These are phyloP conservation scores for Phoenoteleia sp. DNA, from an alignment of 2,888 invertebrate genomes.

Conservation along the genomic window DNA sequence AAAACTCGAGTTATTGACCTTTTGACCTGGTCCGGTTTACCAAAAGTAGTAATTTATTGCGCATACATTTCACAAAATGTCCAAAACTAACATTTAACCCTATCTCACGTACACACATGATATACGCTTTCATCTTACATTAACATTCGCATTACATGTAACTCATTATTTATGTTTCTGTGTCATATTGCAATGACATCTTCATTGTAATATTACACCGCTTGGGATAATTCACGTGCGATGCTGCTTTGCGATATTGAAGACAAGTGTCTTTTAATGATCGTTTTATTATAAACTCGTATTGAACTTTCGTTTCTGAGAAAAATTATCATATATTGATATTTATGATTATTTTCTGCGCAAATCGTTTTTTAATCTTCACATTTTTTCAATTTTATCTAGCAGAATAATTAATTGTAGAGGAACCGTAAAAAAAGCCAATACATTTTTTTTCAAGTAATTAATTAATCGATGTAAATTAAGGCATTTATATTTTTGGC, in stretches of 20 bases:
- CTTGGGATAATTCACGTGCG: slow-evolving; percentile 29
- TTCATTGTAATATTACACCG: slow-evolving; percentile 54
- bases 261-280: slow-evolving; percentile 49
- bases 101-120: neutral
- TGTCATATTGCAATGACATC: slow-evolving; percentile 63
- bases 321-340: slow-evolving; percentile 45
- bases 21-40: neutral
- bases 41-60: slow-evolving; percentile 6
- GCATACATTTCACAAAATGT: neutral
- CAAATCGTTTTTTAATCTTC: neutral
- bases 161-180: slow-evolving; percentile 59
- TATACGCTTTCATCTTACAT: slow-evolving; percentile 6
- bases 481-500: too few relatives aligned
- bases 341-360: slow-evolving; percentile 39
- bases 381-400: neutral
- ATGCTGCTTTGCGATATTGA: slow-evolving; percentile 22
- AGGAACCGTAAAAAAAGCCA: neutral
- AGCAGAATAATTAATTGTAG: neutral
- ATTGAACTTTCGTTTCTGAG: slow-evolving; percentile 37
- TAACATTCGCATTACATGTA: slow-evolving; percentile 36
- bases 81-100: slow-evolving; percentile 17
- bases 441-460: neutral
- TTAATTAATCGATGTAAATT: neutral
- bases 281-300: slow-evolving; percentile 31
- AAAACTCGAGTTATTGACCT: neutral